A percentile compares a stretch with the other conserved stretches of the same genome.
phyloP scores from a whole-genome alignment of 2,113 vertebrate species.

The Larimichthys crocea region DNA sequence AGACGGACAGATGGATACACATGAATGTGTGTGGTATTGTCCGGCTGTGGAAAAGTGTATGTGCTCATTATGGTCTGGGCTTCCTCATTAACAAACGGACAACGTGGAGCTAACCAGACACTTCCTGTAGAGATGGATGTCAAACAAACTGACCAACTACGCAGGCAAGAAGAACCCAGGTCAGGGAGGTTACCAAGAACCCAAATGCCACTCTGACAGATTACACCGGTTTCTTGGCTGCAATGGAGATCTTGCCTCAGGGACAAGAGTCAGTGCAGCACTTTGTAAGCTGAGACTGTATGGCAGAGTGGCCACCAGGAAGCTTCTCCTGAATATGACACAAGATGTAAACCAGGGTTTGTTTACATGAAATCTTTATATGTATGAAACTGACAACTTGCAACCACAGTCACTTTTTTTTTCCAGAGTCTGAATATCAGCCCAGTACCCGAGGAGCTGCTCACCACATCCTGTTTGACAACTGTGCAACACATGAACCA shows the following conservation, averaged over 20 bases:
- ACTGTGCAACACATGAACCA: neutral
- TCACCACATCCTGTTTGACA: neutral
- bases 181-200: conserved; percentile 16
- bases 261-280: conserved; percentile 28
- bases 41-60: conserved; percentile 16
- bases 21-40: neutral
- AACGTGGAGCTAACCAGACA: conserved; percentile 14
- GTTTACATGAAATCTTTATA: neutral
- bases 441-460: neutral
- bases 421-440: conserved; percentile 20
- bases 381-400: conserved; percentile 8
- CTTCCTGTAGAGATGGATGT: conserved; percentile 18
- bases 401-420: neutral
- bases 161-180: conserved; percentile 4
- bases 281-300: conserved; percentile 21
- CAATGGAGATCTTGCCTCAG: conserved; percentile 28
- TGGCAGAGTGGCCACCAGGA: neutral
- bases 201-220: conserved; percentile 28
- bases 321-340: neutral
- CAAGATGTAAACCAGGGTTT: conserved; percentile 19
- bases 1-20: neutral
- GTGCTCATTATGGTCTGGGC: conserved; percentile 61
- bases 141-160: conserved; percentile 28
- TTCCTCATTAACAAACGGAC: conserved; percentile 49
- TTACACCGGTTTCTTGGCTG: conserved; percentile 8